phyloP scores from a whole-genome alignment of 2,113 vertebrate genomes.

The Ptilonorhynchus violaceus region DNA sequence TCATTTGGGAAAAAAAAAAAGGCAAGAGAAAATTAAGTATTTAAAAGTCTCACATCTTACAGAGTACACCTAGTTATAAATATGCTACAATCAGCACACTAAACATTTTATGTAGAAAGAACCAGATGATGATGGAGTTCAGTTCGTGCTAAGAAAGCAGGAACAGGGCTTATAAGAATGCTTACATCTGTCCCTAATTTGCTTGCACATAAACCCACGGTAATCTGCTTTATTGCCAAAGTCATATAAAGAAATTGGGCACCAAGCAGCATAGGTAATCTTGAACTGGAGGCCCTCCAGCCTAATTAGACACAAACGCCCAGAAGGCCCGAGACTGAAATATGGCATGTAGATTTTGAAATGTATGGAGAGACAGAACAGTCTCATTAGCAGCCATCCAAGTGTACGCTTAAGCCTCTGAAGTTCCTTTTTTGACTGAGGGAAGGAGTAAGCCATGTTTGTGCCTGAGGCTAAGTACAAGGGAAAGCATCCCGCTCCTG shows the following conservation, averaged over 20 bases:
- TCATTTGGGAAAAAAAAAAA: not conserved
- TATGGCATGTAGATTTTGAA: conserved; percentile 1
- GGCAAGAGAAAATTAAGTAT: not conserved
- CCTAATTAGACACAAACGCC: conserved; percentile 7
- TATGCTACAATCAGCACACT: not conserved
- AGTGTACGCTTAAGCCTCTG: not conserved
- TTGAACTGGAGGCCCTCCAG: conserved; percentile 30
- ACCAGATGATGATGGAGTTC: not conserved
- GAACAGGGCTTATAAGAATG: not conserved
- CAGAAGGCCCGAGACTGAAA: not conserved
- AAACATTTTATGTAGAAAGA: not conserved
- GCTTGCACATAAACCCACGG: not conserved
- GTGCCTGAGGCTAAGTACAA: not conserved
- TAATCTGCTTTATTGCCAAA: conserved; percentile 47
- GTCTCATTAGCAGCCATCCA: not conserved
- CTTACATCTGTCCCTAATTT: conserved; percentile 32
- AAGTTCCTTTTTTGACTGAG: not conserved
- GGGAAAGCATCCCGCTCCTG: not conserved
- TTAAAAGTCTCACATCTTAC: not conserved
- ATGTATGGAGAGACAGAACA: not conserved
- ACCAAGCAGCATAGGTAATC: conserved; percentile 36
- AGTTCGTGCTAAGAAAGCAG: not conserved
- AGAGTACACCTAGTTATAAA: not conserved
- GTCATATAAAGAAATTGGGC: conserved; percentile 8
- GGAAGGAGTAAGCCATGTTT: not conserved